Conservation (phyloP, 2,797 vertebrate genomes). For the Silurus aristotelis region DNA sequence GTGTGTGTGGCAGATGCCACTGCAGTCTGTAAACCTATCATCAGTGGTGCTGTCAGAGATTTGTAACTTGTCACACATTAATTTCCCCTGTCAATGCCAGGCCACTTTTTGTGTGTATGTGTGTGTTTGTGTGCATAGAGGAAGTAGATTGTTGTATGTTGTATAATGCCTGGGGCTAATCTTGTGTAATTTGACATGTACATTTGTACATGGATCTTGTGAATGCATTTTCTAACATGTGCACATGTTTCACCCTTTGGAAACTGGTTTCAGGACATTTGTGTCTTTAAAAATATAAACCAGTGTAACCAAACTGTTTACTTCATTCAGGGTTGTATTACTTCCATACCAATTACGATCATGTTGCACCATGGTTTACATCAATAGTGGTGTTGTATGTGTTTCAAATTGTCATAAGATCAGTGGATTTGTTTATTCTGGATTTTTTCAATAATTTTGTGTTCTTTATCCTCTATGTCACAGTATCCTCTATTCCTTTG, state of each 20-base stretch:
- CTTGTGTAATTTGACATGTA: slow-evolving; percentile 34
- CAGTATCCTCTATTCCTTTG: not conserved
- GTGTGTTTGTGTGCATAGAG: slow-evolving; percentile 12
- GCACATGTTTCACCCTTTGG: slow-evolving; percentile 4
- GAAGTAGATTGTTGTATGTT: not conserved
- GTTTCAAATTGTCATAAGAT: slow-evolving; percentile 14
- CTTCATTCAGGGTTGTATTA: slow-evolving; percentile 66
- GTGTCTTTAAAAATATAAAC: not conserved
- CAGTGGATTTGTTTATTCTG: slow-evolving; percentile 23
- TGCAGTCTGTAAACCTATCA: slow-evolving; percentile 78
- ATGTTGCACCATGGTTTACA: slow-evolving; percentile 39
- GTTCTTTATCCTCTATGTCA: slow-evolving; percentile 2
- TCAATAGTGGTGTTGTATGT: slow-evolving; percentile 45
- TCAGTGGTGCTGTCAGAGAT: slow-evolving; percentile 78
- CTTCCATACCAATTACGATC: slow-evolving; percentile 69
- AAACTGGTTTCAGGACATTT: slow-evolving; percentile 13
- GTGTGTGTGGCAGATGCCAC: slow-evolving; percentile 69
- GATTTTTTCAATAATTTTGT: not conserved
- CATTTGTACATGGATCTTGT: not conserved
- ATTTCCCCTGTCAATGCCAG: slow-evolving; percentile 68
- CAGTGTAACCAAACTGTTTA: slow-evolving; percentile 10
- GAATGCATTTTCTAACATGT: not conserved
- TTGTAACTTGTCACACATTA: slow-evolving; percentile 77
- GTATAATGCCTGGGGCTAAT: slow-evolving; percentile 40
- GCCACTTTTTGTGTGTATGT: slow-evolving; percentile 67